Conservation (phyloP, 2,888 invertebrate species). For the Dryobotodes eremita region DNA sequence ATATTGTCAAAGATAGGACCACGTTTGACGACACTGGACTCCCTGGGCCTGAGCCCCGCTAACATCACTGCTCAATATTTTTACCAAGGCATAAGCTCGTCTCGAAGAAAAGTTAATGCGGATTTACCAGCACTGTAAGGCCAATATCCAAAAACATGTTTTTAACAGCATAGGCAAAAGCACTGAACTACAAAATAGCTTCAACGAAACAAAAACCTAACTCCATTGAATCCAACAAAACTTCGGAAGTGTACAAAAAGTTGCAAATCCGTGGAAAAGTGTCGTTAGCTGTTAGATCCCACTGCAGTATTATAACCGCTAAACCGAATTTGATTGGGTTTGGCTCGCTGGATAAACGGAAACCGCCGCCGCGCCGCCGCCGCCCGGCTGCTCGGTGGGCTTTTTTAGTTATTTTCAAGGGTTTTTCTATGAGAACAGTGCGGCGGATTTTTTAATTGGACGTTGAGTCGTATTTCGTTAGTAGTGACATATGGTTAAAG, state of each 20-base stretch:
- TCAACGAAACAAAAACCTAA: constrained; percentile 33
- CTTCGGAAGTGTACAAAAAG: constrained; percentile 48
- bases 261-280: constrained; percentile 60
- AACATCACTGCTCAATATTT: background rate
- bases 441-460: constrained; percentile 59
- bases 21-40: background rate
- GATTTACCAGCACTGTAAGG: background rate
- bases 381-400: constrained; percentile 31
- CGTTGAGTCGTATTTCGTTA: constrained; percentile 1
- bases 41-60: background rate
- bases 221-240: constrained; percentile 38
- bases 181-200: constrained; percentile 6
- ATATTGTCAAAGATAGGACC: background rate
- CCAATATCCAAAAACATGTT: background rate
- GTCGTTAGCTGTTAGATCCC: constrained; percentile 54
- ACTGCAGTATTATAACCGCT: constrained; percentile 66
- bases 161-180: background rate
- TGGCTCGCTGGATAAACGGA: constrained; percentile 55
- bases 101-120: background rate
- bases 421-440: constrained; percentile 53
- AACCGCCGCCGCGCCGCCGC: constrained; percentile 38
- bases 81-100: background rate
- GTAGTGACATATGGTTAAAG: constrained; percentile 10
- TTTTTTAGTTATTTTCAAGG: constrained; percentile 48
- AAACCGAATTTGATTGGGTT: constrained; percentile 71